Evolutionary conservation across 2,113 vertebrate species (phyloP).

Genomic region (Argyrosomus japonicus): DNA sequence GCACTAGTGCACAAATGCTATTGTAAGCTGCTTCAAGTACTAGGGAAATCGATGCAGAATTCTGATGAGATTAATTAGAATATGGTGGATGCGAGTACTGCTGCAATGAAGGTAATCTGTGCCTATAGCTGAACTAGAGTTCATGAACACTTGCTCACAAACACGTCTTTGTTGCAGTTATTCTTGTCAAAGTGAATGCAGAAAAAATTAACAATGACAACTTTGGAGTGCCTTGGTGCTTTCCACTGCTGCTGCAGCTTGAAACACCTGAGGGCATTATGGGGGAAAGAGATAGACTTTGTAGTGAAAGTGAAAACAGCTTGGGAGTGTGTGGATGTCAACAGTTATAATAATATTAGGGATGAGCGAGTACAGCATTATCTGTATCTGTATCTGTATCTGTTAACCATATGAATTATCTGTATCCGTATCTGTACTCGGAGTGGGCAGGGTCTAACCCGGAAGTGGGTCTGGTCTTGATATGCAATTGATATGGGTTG

Average conservation of each 20-base stretch:
- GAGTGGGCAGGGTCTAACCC: too few relatives aligned
- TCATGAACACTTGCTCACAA: background rate
- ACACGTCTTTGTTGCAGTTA: background rate
- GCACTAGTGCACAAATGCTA: constrained; percentile 21
- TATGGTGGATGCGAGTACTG: background rate
- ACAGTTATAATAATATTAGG: too few relatives aligned
- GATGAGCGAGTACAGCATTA: too few relatives aligned
- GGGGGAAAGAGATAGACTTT: constrained; percentile 36
- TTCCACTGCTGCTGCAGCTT: constrained; percentile 57
- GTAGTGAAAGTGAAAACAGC: constrained; percentile 71
- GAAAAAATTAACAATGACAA: background rate
- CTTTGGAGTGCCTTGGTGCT: constrained; percentile 6
- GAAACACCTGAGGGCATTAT: constrained; percentile 11
- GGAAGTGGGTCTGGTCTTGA: too few relatives aligned
- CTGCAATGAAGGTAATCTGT: background rate
- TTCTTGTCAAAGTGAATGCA: background rate
- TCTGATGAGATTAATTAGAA: background rate
- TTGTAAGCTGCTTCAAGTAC: constrained; percentile 14
- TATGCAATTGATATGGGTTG: too few relatives aligned
- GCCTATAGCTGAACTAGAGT: background rate
- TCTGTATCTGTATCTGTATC: too few relatives aligned
- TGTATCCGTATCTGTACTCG: too few relatives aligned
- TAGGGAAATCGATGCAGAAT: background rate
- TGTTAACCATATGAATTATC: too few relatives aligned
- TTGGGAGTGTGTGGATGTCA: constrained; percentile 48